phyloP scores from a whole-genome alignment of 2,797 vertebrate species.

The Gymnopithys bicolor region DNA sequence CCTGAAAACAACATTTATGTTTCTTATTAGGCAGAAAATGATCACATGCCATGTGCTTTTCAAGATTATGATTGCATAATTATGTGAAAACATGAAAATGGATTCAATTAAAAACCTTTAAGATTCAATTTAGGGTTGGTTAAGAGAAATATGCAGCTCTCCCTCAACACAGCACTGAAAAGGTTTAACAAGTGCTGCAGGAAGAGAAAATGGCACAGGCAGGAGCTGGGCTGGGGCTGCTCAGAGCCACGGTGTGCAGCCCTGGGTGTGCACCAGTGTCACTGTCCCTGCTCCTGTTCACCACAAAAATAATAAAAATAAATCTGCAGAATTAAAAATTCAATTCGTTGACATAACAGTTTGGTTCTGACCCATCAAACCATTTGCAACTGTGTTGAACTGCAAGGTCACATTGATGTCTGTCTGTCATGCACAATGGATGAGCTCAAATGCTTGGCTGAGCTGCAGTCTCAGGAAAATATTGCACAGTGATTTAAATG shows the following conservation, averaged over 20 bases:
- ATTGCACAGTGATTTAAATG: neutral
- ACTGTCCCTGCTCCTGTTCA: neutral
- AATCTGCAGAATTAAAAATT: neutral
- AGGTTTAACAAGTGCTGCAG: conserved; percentile 69
- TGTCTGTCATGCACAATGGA: neutral
- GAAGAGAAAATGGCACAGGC: conserved; percentile 47
- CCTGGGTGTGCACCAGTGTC: neutral
- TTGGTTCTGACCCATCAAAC: neutral
- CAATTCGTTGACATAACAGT: neutral
- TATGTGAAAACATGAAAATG: conserved; percentile 84
- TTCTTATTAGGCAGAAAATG: conserved; percentile 85
- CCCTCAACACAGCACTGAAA: conserved; percentile 59
- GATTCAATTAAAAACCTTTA: conserved; percentile 85
- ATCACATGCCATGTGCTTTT: conserved; percentile 81
- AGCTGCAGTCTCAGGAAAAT: neutral
- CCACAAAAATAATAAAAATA: neutral
- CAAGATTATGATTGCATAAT: conserved; percentile 84
- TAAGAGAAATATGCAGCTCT: conserved; percentile 76
- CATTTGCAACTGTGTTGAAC: neutral
- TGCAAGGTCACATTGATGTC: neutral
- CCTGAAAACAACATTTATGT: conserved; percentile 84
- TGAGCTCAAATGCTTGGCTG: neutral
- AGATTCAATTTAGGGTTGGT: conserved; percentile 81
- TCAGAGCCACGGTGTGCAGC: neutral
- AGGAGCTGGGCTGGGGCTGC: conserved; percentile 31